Evolutionary conservation across 2,888 invertebrate species (phyloP), one percentile per base, ranked within the genome.

Genomic region (Acrobasis suavella): DNA sequence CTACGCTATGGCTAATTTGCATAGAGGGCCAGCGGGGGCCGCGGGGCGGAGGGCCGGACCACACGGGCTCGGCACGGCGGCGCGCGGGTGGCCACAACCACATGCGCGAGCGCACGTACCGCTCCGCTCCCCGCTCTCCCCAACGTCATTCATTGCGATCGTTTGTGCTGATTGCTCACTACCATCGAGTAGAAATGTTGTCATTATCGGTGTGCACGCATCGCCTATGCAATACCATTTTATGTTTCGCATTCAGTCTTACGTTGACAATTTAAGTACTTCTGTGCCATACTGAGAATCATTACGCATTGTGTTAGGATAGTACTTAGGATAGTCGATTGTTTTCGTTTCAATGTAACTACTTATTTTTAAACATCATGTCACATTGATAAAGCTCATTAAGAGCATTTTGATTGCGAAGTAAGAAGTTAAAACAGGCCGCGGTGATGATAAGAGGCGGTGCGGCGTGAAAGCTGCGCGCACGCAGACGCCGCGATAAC

Each of bases 11-110:
- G 89, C 91, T 91, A 92, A 92, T 92, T 91, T 92, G 92, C 92
- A 92, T 92, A 91, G 90, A 88, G 90, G 89, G 85, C 82, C 76
- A 76, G 73, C 72, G 74, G 74, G 70, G 73, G 77, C 73, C 75
- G 74, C 69, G 75, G 70, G 77, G 74, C 68, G 70, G 67, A 64
- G 69, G 69, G 72, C 72, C 87, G 91, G 93, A 93, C 93, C 93
- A 93, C 93, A 92, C 89, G 88, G 91, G 89, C 91, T 84, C 86
- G 85, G 89, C 86, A 87, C 88, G 87, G 90, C 75, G 81, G 83
- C 88, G 86, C 89, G 89, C 92, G 93, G 93, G 93, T 93, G 93
- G 93, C 88, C 89, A 82, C 83, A 82, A 87, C 85, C 90, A 87
- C 89, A 88, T 87, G 91, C 90, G 85, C 87, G 83, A 80, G 84